Conservation (phyloP, 2,888 invertebrate genomes). For the Desoria tigrina region DNA sequence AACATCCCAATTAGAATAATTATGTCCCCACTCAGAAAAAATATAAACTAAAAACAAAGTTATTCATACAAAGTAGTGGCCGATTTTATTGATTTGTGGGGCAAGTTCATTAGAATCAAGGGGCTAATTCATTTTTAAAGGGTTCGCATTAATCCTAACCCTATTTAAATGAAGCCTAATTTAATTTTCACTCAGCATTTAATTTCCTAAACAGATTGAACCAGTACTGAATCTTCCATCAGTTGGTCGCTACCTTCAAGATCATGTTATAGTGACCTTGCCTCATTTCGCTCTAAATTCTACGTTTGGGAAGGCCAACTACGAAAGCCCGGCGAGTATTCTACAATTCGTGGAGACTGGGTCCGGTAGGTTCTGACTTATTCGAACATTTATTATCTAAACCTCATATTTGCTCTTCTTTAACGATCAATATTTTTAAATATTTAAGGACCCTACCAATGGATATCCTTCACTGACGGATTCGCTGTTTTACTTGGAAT, state of each 20-base stretch:
- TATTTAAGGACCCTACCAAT: background rate
- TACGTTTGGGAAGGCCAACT: slow-evolving; percentile 19
- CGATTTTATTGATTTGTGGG: too few relatives aligned
- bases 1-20: too few relatives aligned
- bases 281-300: slow-evolving; percentile 23
- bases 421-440: too few relatives aligned
- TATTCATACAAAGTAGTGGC: too few relatives aligned
- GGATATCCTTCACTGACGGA: background rate
- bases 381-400: too few relatives aligned
- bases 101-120: too few relatives aligned
- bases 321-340: slow-evolving; percentile 18
- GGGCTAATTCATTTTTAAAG: too few relatives aligned
- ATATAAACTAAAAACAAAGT: too few relatives aligned
- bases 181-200: background rate
- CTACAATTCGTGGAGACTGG: slow-evolving; percentile 27
- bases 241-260: slow-evolving; percentile 31
- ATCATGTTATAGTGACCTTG: slow-evolving; percentile 22
- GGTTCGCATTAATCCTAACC: too few relatives aligned
- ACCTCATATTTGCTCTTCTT: too few relatives aligned
- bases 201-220: slow-evolving; percentile 12
- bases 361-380: slow-evolving; percentile 13
- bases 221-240: slow-evolving; percentile 27
- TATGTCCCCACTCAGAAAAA: too few relatives aligned
- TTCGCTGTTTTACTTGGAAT: slow-evolving; percentile 12
- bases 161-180: too few relatives aligned